phyloP scores from a whole-genome alignment of 2,888 invertebrate genomes.

The Lasioglossum leucozonium region DNA sequence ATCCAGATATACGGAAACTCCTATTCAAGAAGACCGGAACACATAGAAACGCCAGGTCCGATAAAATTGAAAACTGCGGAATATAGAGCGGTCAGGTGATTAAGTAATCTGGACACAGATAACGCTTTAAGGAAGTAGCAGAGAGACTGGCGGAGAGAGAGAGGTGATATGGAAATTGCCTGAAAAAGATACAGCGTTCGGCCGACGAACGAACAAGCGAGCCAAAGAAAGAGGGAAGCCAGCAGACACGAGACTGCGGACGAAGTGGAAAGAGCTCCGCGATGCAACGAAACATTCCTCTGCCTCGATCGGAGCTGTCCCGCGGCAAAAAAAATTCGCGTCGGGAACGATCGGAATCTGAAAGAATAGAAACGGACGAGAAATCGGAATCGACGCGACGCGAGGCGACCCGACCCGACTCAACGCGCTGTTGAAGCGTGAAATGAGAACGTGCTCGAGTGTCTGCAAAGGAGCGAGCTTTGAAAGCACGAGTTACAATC shows the following conservation, averaged over 20 bases:
- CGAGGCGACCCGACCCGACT: slow-evolving; percentile 17
- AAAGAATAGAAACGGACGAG: slow-evolving; percentile 36
- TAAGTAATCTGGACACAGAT: neutral
- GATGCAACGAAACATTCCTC: neutral
- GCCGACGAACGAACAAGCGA: neutral
- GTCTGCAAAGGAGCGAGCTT: slow-evolving; percentile 57
- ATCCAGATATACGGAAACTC: neutral
- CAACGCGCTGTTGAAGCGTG: slow-evolving; percentile 49
- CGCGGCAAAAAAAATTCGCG: slow-evolving; percentile 24
- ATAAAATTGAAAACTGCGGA: neutral
- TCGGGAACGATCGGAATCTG: slow-evolving; percentile 28
- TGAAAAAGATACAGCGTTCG: too few relatives aligned
- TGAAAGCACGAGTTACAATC: slow-evolving; percentile 66
- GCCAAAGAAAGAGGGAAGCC: too few relatives aligned
- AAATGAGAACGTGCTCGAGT: slow-evolving; percentile 61
- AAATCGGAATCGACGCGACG: slow-evolving; percentile 28
- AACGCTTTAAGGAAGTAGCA: neutral
- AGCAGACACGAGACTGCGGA: neutral
- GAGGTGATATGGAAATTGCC: neutral
- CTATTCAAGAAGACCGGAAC: neutral
- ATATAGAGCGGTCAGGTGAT: neutral
- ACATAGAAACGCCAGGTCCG: too few relatives aligned
- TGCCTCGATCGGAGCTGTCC: neutral
- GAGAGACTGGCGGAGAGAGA: neutral
- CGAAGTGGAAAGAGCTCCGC: neutral